These are phyloP conservation scores for Neopipo cinnamomea DNA, from an alignment of 2,113 vertebrate genomes.

Conservation along the genomic window DNA sequence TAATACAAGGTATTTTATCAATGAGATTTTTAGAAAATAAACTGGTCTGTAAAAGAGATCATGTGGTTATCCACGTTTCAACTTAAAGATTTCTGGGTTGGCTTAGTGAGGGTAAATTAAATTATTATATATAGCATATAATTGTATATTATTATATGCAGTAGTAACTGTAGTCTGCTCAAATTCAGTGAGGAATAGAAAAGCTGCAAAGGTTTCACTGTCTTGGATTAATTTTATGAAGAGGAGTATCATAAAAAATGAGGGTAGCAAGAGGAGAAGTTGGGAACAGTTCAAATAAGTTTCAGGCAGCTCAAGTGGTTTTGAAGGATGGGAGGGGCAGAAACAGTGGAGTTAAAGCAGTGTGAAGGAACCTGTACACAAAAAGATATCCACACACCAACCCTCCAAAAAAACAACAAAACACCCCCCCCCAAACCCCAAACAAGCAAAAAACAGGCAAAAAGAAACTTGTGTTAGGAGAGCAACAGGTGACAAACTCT, in stretches of 20 bases:
- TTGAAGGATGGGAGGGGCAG: not conserved
- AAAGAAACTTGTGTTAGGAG: not conserved
- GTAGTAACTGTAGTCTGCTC: not conserved
- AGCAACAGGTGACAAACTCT: not conserved
- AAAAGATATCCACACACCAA: not conserved
- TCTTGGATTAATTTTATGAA: not conserved
- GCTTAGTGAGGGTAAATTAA: not conserved
- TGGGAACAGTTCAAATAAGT: not conserved
- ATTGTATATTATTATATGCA: not conserved
- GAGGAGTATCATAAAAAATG: not conserved
- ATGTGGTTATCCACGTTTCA: not conserved
- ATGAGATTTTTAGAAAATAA: not conserved
- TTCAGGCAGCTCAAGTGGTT: not conserved
- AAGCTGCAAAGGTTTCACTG: not conserved
- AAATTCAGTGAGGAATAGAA: not conserved
- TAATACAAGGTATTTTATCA: conserved; percentile 14
- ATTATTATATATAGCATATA: not conserved
- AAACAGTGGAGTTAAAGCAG: not conserved
- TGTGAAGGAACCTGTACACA: not conserved
- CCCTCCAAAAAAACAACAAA: too few relatives aligned
- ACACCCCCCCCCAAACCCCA: not conserved
- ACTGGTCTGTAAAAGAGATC: not conserved
- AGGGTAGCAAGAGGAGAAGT: not conserved
- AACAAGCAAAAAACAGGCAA: not conserved
- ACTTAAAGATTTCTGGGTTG: not conserved